Evolutionary conservation across 2,888 invertebrate species (phyloP).

Genomic region (Gymnoscelis rufifasciata): DNA sequence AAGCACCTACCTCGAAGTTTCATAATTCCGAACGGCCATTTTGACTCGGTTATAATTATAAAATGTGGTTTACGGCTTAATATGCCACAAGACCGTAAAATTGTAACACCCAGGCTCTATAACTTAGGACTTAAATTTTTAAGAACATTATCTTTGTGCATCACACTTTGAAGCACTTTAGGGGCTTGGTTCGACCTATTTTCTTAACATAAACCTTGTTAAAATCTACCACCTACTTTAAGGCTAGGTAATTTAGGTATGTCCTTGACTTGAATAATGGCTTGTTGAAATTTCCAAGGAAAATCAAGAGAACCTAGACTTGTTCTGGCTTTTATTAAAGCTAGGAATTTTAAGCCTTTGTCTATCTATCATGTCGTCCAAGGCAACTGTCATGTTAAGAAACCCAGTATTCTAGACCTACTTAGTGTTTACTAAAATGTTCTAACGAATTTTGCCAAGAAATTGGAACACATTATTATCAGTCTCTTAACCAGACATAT

Average conservation of each 20-base stretch:
- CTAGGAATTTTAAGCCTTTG: too few relatives aligned
- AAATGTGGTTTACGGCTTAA: constrained; percentile 25
- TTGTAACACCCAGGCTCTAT: constrained; percentile 19
- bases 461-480: too few relatives aligned
- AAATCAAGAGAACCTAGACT: too few relatives aligned
- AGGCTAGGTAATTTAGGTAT: not conserved
- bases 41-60: constrained; percentile 22
- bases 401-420: too few relatives aligned
- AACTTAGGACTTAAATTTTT: constrained; percentile 19
- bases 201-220: constrained; percentile 4
- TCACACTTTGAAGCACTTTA: constrained; percentile 13
- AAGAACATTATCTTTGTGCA: constrained; percentile 13
- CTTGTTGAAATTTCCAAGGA: too few relatives aligned
- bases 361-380: too few relatives aligned
- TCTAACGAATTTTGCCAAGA: too few relatives aligned
- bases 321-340: too few relatives aligned
- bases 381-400: too few relatives aligned
- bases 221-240: constrained; percentile 4
- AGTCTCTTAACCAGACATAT: too few relatives aligned
- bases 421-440: too few relatives aligned
- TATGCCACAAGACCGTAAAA: constrained; percentile 24
- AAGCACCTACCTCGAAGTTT: constrained; percentile 2
- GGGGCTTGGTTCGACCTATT: constrained; percentile 2
- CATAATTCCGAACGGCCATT: constrained; percentile 15
- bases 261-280: not conserved